Evolutionary conservation across 2,797 vertebrate species (phyloP).

Genomic region (Toxotes lorentzi): DNA sequence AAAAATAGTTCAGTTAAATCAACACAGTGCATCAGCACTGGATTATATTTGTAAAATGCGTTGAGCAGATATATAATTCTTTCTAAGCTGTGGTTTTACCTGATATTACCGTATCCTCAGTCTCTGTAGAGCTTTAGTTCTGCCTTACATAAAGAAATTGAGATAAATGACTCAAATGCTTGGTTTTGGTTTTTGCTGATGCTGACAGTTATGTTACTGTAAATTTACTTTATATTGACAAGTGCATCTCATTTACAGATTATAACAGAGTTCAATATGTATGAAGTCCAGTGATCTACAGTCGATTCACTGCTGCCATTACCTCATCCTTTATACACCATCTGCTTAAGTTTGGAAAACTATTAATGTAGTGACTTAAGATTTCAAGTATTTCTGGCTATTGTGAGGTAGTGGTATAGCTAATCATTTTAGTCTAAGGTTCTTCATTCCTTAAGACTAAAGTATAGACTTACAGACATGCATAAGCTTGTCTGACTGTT

Average conservation of each 20-base stretch:
- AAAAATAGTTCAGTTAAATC: background rate
- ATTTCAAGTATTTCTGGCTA: background rate
- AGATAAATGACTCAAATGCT: background rate
- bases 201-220: background rate
- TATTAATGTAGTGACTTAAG: background rate
- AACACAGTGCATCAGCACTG: background rate
- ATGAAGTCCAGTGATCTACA: background rate
- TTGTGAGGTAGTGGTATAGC: background rate
- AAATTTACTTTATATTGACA: rapidly evolving
- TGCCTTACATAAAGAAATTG: background rate
- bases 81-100: background rate
- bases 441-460: background rate
- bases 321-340: background rate
- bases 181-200: background rate
- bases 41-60: background rate
- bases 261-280: background rate
- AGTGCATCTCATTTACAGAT: background rate
- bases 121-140: background rate
- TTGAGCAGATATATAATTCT: too few relatives aligned
- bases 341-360: background rate
- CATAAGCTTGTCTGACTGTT: slow-evolving; percentile 23
- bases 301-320: background rate
- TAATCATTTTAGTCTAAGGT: background rate
- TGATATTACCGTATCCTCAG: background rate
- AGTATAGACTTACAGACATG: background rate